These are phyloP conservation scores for Balaeniceps rex DNA, from an alignment of 2,113 vertebrate genomes.

Conservation along the genomic window DNA sequence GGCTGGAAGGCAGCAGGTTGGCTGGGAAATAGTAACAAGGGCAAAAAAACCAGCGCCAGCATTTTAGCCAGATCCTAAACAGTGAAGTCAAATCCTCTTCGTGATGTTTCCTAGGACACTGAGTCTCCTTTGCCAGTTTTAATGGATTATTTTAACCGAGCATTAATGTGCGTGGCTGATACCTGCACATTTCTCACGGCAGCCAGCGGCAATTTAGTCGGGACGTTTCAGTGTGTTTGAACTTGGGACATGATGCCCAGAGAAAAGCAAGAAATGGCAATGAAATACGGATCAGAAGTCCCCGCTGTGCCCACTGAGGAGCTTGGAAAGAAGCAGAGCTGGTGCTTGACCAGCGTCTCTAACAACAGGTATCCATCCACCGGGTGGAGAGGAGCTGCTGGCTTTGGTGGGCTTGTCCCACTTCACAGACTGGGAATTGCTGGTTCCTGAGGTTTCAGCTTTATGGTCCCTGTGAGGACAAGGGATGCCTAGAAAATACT, in stretches of 20 bases:
- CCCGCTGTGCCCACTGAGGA: neutral
- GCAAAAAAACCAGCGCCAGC: neutral
- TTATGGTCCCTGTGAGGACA: neutral
- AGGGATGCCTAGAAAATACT: neutral
- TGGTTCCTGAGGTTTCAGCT: neutral
- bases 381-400: neutral
- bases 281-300: neutral
- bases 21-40: neutral
- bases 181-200: fast-evolving
- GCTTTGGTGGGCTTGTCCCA: neutral
- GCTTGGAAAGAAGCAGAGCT: neutral
- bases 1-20: neutral
- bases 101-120: neutral
- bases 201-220: too few relatives aligned
- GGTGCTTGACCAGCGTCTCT: neutral
- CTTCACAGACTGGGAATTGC: neutral
- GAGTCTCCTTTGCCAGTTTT: neutral
- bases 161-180: neutral
- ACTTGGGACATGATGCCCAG: neutral
- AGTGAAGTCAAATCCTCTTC: neutral
- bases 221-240: neutral
- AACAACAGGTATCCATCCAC: fast-evolving
- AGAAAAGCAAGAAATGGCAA: neutral
- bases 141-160: neutral
- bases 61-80: neutral